Conservation (phyloP, 2,113 vertebrate species). For the Ophiodon elongatus region DNA sequence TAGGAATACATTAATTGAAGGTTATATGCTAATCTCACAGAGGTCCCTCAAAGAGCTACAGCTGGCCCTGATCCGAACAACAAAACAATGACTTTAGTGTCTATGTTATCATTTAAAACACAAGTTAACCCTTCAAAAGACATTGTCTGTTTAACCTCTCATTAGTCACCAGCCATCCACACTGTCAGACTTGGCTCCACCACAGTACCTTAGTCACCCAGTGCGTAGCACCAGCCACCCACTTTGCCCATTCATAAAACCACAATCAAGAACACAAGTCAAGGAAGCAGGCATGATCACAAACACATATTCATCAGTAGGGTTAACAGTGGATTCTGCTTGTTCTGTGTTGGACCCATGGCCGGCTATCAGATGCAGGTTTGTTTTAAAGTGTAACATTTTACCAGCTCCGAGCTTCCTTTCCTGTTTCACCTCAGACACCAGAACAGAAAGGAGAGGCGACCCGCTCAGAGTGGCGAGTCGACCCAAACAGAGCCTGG, state of each 20-base stretch:
- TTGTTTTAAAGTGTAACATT: constrained; percentile 75
- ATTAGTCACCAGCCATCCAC: constrained; percentile 75
- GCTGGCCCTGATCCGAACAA: not conserved
- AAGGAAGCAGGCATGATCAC: constrained; percentile 33
- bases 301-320: constrained; percentile 39
- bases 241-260: constrained; percentile 75
- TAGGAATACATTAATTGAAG: not conserved
- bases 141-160: constrained; percentile 74
- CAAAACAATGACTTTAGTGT: not conserved
- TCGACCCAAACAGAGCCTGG: constrained; percentile 90
- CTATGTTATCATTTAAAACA: not conserved
- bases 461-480: constrained; percentile 30
- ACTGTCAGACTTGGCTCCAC: constrained; percentile 82
- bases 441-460: constrained; percentile 42
- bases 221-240: constrained; percentile 70
- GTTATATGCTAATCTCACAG: not conserved
- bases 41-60: not conserved
- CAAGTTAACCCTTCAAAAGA: not conserved
- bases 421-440: constrained; percentile 81
- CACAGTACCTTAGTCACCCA: constrained; percentile 74
- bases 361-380: constrained; percentile 19
- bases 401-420: constrained; percentile 83
- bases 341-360: constrained; percentile 22
- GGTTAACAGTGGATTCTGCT: constrained; percentile 20
- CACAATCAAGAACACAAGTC: constrained; percentile 42